Evolutionary conservation across 2,888 invertebrate genomes (phyloP), one percentile per base, ranked within the genome.

Genomic region (Trichogramma evanescens): DNA sequence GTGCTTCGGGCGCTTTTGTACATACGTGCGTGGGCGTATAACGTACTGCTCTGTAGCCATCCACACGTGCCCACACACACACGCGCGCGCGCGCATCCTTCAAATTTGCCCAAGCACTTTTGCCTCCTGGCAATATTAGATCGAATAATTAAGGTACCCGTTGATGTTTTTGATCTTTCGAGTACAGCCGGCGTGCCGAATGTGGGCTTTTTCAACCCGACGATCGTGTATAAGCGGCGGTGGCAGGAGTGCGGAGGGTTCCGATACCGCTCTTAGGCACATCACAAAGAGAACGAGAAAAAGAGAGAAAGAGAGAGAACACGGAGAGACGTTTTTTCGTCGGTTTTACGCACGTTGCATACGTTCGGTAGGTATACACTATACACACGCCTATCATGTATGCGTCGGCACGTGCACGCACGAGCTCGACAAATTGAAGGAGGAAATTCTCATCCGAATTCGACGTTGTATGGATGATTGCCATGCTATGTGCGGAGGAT

Each of bases 71-170:
- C 26, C 26, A 26, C 26, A 26, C 26, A 26, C 42, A 39, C 59
- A 48, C 51, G 45, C 50, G 41, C 26, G 41, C 50, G 43, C 40
- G 1, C 50, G 43, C 4, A 26, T 26, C 26, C 26, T 26, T 26
- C 26, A 26, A 26, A 26, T 26, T 26, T 26, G 26, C 26, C 26
- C 26, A 26, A 26, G 26, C 26, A 26, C 26, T 26, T 26, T 26
- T 26, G 50, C 50, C 59, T 45, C 41, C 26, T 7, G 59, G 63
- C 52, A 41, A 6, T 56, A 48, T 48, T 48, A 45, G 59, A 59
- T 62, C 59, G 62, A 62, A 54, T 59, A 59, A 62, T 62, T 62
- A 59, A 62, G 59, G 57, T 52, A 13, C 50, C 51, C 40, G 46
- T 40, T 13, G 10, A 43, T 52, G 56, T 60, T 60, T 62, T 62